Base-by-base conservation (phyloP, 1,140 invertebrate species). In the Maconellicoccus hirsutus region DNA sequence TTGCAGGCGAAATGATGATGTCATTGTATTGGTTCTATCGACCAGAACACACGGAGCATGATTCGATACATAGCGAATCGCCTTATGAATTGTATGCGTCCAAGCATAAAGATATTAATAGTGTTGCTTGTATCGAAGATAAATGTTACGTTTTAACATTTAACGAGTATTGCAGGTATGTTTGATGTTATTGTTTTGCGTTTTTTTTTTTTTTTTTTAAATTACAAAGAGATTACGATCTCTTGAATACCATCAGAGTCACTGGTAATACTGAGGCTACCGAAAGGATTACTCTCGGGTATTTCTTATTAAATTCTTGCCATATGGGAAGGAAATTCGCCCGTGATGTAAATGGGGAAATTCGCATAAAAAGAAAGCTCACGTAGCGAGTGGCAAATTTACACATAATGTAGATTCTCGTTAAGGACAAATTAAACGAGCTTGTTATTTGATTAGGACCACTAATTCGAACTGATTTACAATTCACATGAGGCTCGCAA, bases 61-160 rank as follows among this genome's bases (percentile, higher is more conserved):
- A 93, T 1, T 83, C 92, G 6, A 84, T 86, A 74, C 82, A 86
- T 22, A 84, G 85, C 22, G 91, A 96, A 80, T 86, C 89, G 75
- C 85, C 87, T 3, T 92, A 94, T 77, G 95, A 98, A 81, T 89
- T 98, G 59, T 98, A 96, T 82, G 95, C 95, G 25, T 97, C 94
- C 1, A 87, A 92, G 71, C 95, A 98, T 81, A 85, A 89, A 70
- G 94, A 97, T 81, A 89, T 89, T 72, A 96, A 95, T 80, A 95
- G 92, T 77, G 94, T 98, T 25, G 95, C 94, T 70, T 98, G 94
- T 79, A 97, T 98, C 75, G 95, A 98, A 79, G 95, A 98, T 81
- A 96, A 95, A 80, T 97, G 94, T 81, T 97, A 93, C 80, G 95
- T 98, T 72, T 85, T 98, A 72, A 96, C 94, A 10, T 96, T 91